These are phyloP conservation scores for human (Homo sapiens) DNA, from an alignment of 2,113 vertebrate genomes.

Conservation along the genomic window GRCh38 chr1:165841501-165842000, in stretches of 20 bases:
- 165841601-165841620: not conserved
- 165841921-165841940: no score
- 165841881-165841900: not conserved
- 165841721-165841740: no score
- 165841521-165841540: not conserved
- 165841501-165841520: no score
- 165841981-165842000: not conserved
- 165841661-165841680: not conserved
- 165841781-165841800: not conserved
- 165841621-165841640: not conserved
- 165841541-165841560: not conserved
- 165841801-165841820: not conserved
- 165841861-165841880: fast-evolving
- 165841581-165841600: not conserved
- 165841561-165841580: not conserved
- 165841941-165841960: no score
- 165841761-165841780: no score
- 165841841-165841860: not conserved
- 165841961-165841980: not conserved
- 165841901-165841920: not conserved
- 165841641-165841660: not conserved
- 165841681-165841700: fast-evolving
- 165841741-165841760: not conserved
- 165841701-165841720: not conserved
- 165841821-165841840: not conserved